phyloP scores from a whole-genome alignment of 2,797 vertebrate species.

The Austrolebias charrua region DNA sequence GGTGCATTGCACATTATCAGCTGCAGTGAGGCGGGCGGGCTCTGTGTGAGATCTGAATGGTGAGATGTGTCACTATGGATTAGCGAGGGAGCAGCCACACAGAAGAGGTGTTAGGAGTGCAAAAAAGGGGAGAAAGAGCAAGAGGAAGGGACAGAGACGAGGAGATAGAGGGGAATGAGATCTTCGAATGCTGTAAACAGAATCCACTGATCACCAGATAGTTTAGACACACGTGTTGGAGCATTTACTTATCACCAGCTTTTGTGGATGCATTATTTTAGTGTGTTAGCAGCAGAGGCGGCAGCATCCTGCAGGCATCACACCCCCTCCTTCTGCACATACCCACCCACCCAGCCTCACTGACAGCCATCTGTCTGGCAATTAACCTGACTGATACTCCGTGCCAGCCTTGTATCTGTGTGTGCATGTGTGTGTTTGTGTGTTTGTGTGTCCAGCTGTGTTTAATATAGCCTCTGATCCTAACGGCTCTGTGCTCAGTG shows the following conservation, averaged over 20 bases:
- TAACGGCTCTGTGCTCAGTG: slow-evolving; percentile 26
- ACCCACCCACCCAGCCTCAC: slow-evolving; percentile 40
- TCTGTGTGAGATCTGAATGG: slow-evolving; percentile 58
- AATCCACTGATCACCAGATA: slow-evolving; percentile 27
- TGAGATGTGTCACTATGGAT: slow-evolving; percentile 60
- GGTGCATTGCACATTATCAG: slow-evolving; percentile 68
- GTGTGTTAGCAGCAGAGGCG: slow-evolving; percentile 46
- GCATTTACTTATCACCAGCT: slow-evolving; percentile 11
- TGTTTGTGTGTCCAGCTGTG: slow-evolving; percentile 12
- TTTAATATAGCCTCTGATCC: slow-evolving; percentile 27
- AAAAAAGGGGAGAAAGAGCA: slow-evolving; percentile 34
- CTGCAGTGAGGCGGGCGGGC: slow-evolving; percentile 56
- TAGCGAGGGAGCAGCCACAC: slow-evolving; percentile 37
- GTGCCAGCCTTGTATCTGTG: slow-evolving; percentile 39
- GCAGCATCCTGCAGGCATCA: slow-evolving; percentile 47
- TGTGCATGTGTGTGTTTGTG: slow-evolving; percentile 5
- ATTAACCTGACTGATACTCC: slow-evolving; percentile 79
- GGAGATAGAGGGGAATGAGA: slow-evolving; percentile 32
- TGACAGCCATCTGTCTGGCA: slow-evolving; percentile 78
- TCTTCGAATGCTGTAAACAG: slow-evolving; percentile 20
- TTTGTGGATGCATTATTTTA: slow-evolving; percentile 31
- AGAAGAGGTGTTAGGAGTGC: slow-evolving; percentile 43
- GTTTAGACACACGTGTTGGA: not conserved
- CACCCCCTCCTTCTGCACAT: slow-evolving; percentile 39
- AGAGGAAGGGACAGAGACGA: slow-evolving; percentile 36